Percentiles rank a stretch among this genome's conserved stretches.
These are phyloP conservation scores for Odocoileus hemionus DNA, from an alignment of 2,113 vertebrate species.

Conservation along the genomic window DNA sequence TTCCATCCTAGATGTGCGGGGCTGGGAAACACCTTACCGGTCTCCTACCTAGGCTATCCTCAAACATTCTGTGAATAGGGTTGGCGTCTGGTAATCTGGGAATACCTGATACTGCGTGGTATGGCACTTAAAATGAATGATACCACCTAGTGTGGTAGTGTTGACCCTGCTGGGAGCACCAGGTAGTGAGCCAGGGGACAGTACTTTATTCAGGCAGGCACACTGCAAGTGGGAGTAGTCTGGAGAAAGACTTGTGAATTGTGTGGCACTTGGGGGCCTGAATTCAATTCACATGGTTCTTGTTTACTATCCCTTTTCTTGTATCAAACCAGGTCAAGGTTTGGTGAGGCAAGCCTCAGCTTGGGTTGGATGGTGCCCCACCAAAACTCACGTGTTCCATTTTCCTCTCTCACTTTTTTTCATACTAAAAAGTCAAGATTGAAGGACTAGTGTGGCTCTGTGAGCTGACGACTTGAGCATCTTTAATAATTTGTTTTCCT, in stretches of 20 bases:
- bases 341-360: not conserved
- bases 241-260: not conserved
- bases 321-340: conserved; percentile 9
- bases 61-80: not conserved
- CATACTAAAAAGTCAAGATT: not conserved
- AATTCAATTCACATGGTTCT: not conserved
- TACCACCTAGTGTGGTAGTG: not conserved
- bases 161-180: not conserved
- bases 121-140: not conserved
- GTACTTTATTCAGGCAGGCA: not conserved
- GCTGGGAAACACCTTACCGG: not conserved
- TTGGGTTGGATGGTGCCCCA: not conserved
- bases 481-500: not conserved
- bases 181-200: not conserved
- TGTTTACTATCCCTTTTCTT: not conserved
- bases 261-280: not conserved
- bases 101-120: not conserved
- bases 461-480: not conserved
- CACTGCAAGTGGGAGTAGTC: not conserved
- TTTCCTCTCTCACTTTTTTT: not conserved
- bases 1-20: not conserved
- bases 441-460: not conserved
- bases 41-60: not conserved
- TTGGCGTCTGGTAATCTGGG: not conserved
- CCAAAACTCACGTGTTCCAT: not conserved